A percentile compares a stretch with the other conserved stretches of the same genome.
Conservation (phyloP, 2,888 invertebrate genomes). For the Caenorhabditis sp. region DNA sequence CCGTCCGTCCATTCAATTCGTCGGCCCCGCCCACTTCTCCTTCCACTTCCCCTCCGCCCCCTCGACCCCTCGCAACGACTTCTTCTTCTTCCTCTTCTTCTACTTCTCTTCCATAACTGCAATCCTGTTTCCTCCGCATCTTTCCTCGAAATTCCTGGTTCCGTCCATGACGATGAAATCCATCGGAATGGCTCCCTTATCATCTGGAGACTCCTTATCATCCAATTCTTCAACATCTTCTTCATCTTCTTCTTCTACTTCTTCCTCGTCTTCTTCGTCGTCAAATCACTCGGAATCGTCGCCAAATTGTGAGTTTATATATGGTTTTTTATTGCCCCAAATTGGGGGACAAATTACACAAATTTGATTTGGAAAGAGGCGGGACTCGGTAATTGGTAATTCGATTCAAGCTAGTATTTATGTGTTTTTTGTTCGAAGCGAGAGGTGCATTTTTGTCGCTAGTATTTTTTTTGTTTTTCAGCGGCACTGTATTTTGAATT, state of each 20-base stretch:
- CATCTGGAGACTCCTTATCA: too few species aligned
- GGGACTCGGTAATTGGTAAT: conserved; percentile 43
- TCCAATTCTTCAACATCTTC: background rate
- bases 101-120: background rate
- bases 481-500: too few species aligned
- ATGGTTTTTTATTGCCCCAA: too few species aligned
- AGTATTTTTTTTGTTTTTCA: too few species aligned
- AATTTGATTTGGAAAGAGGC: conserved; percentile 43
- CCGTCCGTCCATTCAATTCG: background rate
- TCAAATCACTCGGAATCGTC: conserved; percentile 1
- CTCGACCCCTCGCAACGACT: background rate
- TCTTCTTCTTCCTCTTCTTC: background rate
- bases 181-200: background rate
- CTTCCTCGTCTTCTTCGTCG: background rate
- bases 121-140: background rate
- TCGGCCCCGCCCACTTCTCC: background rate
- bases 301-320: conserved; percentile 23
- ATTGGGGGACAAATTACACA: conserved; percentile 7
- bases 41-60: background rate
- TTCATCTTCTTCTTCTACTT: background rate
- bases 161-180: too few species aligned
- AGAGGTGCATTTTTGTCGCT: too few species aligned
- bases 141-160: background rate
- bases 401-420: too few species aligned
- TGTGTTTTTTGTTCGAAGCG: background rate